Evolutionary conservation across 2,113 vertebrate species (phyloP).

Genomic region (Lampris megalopsis): DNA sequence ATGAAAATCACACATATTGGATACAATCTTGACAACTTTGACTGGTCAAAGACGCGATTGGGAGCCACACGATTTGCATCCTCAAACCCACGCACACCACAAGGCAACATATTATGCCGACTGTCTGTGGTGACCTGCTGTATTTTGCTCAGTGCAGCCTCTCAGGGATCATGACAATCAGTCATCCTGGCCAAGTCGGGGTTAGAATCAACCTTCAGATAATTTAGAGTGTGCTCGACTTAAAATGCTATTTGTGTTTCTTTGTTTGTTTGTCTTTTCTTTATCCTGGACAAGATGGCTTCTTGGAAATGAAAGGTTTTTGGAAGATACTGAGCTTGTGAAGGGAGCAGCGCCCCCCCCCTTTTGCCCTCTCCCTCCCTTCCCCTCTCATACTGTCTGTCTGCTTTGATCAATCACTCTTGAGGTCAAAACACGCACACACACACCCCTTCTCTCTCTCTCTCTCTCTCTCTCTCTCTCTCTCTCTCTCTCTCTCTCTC

Average conservation of each 20-base stretch:
- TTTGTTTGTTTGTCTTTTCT: not conserved
- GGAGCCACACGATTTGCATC: too few relatives aligned
- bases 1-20: too few relatives aligned
- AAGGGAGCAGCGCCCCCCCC: not conserved
- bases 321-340: not conserved
- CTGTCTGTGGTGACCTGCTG: too few relatives aligned
- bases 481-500: not conserved
- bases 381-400: conserved; percentile 1
- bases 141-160: too few relatives aligned
- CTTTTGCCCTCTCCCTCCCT: too few relatives aligned
- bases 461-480: not conserved
- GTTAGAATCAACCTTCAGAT: too few relatives aligned
- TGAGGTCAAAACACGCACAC: not conserved
- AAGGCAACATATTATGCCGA: too few relatives aligned
- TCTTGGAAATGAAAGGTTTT: conserved; percentile 1
- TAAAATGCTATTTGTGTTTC: not conserved
- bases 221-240: not conserved
- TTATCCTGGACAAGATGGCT: conserved; percentile 1
- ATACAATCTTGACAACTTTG: too few relatives aligned
- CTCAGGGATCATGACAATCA: too few relatives aligned
- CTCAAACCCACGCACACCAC: too few relatives aligned
- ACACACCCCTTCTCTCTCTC: not conserved
- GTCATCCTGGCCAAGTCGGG: too few relatives aligned
- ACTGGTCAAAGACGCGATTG: too few relatives aligned
- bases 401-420: conserved; percentile 8